Base-by-base conservation (phyloP, 2,888 invertebrate genomes). In the Brachyopa scutellaris region DNA sequence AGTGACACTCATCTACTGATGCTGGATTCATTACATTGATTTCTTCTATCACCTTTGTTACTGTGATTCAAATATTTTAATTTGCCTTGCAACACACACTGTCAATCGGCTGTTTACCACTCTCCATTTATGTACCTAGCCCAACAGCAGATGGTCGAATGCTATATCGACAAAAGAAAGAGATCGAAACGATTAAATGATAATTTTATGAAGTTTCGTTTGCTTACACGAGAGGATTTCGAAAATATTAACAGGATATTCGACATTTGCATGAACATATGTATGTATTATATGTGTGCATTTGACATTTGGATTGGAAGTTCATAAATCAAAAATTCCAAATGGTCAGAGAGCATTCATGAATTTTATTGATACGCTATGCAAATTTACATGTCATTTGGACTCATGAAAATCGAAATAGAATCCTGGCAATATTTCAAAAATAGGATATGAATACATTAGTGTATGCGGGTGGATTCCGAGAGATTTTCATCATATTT, bases 81-180 rank as follows among this genome's bases (percentile, higher is more conserved):
- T 19, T 2, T 0, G 53, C 9, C 45, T 61, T 67, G 51, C 7
- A 21, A 3, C 11, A 31, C n/a, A 62, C 9, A 70, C 70, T 77
- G 70, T 74, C 9, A 8, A 6, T 2, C 36, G n/a, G 9, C 36
- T 21, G 23, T 55, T 55, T 38, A 45, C 9, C 23, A 31, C 31
- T 62, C 19, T 33, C 7, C 21, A 21, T 31, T 45, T 69, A 55
- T 77, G 70, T 70, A 77, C 70, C 15, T 55, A n/a, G n/a, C n/a
- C n/a, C 77, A 70, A 40, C 38, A 77, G 53, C 77, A 78, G 77
- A 78, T 70, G 72, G 31, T 57, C 47, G 57, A 70, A 36, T 42
- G 62, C 17, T 33, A 23, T 21, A 9, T 40, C 31, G 26, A 49
- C 19, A 13, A 49, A 21, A 33, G 53, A 57, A 51, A 26, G 40